Base-by-base conservation (phyloP, 1,140 invertebrate species). In the Lamellibrachia luymesi region DNA sequence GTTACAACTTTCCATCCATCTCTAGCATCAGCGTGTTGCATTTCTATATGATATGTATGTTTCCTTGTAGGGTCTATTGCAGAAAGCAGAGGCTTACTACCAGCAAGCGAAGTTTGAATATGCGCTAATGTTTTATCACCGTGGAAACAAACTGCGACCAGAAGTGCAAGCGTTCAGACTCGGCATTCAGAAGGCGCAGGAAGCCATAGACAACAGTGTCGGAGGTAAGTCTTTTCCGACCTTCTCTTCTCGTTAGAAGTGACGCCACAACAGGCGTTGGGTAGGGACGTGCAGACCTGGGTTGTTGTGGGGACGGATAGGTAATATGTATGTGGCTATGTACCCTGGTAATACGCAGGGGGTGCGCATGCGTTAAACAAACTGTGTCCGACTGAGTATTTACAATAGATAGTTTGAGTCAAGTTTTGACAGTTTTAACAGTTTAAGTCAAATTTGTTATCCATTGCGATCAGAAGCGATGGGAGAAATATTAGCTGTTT, bases 181-280 rank as follows among this genome's bases (percentile, higher is more conserved):
- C 50, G 99, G 98, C 22, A 98, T 99, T 1, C 98, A 99, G 95
- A 99, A 99, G 96, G 98, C 98, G 0, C 98, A 98, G 96, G 98
- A 99, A 95, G 98, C 98, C 4, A 99, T 99, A 94, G 97, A 98
- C 96, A 99, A 98, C 95, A 98, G 98, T 10, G 98, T 99, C 91
- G 98, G 98, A 94, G 96, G 97, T 94, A 95, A 92, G 92, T 17
- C 51, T 92, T 52, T 92, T 52, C 7, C 27, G n/a, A 51, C 17
- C 13, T 92, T 92, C 25, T 49, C n/a, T 92, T 51, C 22, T 38
- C 25, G 25, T 93, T 56, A 1, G 38, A 56, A 6, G 52, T 56
- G 13, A 56, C 52, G 13, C 38, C 38, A 38, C 38, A 38, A 38
- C 38, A 38, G 38, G 38, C 38, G 1, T 13, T 56, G 52, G 52